Conservation (phyloP, 1,140 invertebrate genomes). For the Sitodiplosis mosellana region DNA sequence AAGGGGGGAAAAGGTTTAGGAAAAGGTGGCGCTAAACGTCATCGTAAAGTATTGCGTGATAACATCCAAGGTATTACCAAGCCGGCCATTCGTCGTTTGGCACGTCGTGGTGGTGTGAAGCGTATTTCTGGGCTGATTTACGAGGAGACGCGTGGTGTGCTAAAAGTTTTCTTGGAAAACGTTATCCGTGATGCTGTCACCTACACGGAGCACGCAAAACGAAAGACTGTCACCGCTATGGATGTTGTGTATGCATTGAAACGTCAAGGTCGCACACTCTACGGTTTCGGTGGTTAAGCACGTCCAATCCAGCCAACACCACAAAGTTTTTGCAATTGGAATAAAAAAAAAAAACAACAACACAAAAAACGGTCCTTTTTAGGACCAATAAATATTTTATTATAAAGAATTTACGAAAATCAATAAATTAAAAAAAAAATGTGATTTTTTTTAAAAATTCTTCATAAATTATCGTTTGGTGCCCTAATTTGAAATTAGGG, state of each 20-base stretch:
- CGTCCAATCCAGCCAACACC: neutral
- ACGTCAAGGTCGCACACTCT: constrained; percentile 52
- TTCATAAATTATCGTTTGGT: too few species aligned
- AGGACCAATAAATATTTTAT: neutral
- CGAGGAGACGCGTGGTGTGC: constrained; percentile 45
- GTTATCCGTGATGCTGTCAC: constrained; percentile 67
- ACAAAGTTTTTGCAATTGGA: neutral
- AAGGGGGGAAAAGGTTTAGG: constrained; percentile 48
- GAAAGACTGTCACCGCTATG: constrained; percentile 73
- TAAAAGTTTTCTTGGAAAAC: constrained; percentile 66
- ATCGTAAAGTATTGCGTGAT: constrained; percentile 44
- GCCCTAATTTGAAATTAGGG: too few species aligned
- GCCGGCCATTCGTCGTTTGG: constrained; percentile 32
- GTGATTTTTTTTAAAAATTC: too few species aligned
- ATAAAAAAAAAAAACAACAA: neutral
- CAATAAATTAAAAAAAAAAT: too few species aligned
- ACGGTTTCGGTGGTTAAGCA: constrained; percentile 41
- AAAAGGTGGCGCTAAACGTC: constrained; percentile 49
- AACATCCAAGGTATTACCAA: constrained; percentile 48
- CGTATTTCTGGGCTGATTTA: constrained; percentile 59
- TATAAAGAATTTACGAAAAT: neutral
- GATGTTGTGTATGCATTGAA: constrained; percentile 75
- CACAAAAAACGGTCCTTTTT: neutral
- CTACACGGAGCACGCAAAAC: constrained; percentile 66
- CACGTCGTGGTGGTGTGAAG: constrained; percentile 56